phyloP scores from a whole-genome alignment of 2,797 vertebrate genomes.

The Gorsachius magnificus region DNA sequence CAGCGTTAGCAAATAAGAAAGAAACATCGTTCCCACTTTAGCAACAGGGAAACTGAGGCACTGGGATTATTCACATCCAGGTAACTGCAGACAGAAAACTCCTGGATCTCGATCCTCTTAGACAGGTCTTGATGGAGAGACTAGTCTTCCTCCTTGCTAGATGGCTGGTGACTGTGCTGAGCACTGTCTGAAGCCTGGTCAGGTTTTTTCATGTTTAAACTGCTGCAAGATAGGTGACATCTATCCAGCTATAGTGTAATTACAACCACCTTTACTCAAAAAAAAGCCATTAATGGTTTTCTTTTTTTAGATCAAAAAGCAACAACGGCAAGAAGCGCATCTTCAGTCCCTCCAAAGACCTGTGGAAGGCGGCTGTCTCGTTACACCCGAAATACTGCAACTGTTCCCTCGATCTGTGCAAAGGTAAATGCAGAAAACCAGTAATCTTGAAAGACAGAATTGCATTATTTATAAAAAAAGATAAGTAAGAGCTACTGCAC shows the following conservation, averaged over 20 bases:
- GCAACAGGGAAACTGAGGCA: slow-evolving; percentile 34
- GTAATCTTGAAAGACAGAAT: neutral
- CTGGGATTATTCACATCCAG: neutral
- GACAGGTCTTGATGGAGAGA: neutral
- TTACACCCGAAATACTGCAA: neutral
- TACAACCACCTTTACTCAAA: neutral
- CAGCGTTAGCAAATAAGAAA: neutral
- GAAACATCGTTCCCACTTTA: neutral
- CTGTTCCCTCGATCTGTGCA: neutral
- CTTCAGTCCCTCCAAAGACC: neutral
- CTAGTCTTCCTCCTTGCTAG: neutral
- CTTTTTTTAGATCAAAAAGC: neutral
- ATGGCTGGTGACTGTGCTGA: neutral
- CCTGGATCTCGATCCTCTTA: neutral
- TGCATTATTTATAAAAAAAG: neutral
- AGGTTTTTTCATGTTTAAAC: neutral
- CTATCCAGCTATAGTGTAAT: neutral
- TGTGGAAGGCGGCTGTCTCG: neutral
- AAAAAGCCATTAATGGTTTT: neutral
- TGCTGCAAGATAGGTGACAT: neutral
- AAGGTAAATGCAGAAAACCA: neutral
- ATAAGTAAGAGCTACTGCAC: neutral
- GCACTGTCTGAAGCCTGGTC: neutral
- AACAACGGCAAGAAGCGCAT: neutral
- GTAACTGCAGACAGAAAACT: neutral